phyloP scores from a whole-genome alignment of 2,888 invertebrate genomes.

The Papilio demoleus region DNA sequence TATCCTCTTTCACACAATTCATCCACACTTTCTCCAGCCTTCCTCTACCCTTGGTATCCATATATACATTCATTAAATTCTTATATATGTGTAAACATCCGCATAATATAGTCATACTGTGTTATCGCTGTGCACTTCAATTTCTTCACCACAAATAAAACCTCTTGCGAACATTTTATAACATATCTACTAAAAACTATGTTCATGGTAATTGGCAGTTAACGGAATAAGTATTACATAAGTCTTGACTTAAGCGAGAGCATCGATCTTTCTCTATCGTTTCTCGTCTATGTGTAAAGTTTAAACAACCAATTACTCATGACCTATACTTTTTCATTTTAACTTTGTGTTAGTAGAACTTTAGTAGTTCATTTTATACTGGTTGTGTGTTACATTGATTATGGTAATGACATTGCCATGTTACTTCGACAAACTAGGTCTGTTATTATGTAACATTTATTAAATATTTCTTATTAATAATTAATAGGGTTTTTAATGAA shows the following conservation, averaged over 20 bases:
- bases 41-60: too few species aligned
- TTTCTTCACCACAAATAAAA: too few species aligned
- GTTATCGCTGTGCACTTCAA: too few species aligned
- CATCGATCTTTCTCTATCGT: conserved; percentile 61
- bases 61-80: too few species aligned
- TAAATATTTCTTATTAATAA: neutral
- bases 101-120: too few species aligned
- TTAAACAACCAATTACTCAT: conserved; percentile 31
- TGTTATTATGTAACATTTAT: conserved; percentile 11
- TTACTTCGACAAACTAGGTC: neutral
- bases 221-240: conserved; percentile 44
- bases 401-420: conserved; percentile 32
- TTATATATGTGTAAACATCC: too few species aligned
- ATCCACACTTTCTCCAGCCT: too few species aligned
- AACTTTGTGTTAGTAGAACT: neutral
- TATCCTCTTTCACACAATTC: too few species aligned
- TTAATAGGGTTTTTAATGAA: neutral
- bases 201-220: conserved; percentile 10
- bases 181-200: conserved; percentile 3
- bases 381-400: conserved; percentile 19
- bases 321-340: conserved; percentile 16
- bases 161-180: too few species aligned
- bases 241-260: conserved; percentile 54
- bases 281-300: conserved; percentile 59
- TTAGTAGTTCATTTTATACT: conserved; percentile 10